A percentile compares a stretch with the other conserved stretches of the same genome.
These are phyloP conservation scores for Antheraea mylitta DNA, from an alignment of 1,140 invertebrate species.

Conservation along the genomic window DNA sequence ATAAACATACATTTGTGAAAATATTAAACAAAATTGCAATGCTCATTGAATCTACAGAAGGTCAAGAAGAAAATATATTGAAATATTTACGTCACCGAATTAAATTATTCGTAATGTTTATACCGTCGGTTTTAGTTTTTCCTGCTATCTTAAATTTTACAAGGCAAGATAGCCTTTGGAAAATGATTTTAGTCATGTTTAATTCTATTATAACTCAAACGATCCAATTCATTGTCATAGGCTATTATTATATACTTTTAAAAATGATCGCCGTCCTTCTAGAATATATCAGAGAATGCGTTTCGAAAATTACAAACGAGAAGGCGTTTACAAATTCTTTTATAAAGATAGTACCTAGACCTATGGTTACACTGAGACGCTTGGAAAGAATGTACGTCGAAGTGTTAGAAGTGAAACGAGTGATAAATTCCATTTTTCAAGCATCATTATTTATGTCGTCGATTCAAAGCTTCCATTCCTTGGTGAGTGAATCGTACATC, in stretches of 20 bases:
- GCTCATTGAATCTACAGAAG: slow-evolving; percentile 29
- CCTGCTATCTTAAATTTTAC: slow-evolving; percentile 45
- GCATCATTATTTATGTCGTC: slow-evolving; percentile 45
- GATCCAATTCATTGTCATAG: slow-evolving; percentile 43
- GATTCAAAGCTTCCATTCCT: slow-evolving; percentile 55
- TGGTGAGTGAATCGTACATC: slow-evolving; percentile 54
- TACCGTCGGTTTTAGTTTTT: slow-evolving; percentile 27
- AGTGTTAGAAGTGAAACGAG: slow-evolving; percentile 46
- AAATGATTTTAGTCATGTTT: slow-evolving; percentile 45
- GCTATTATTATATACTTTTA: slow-evolving; percentile 45
- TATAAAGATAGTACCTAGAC: slow-evolving; percentile 29
- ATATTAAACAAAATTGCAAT: slow-evolving; percentile 42
- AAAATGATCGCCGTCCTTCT: slow-evolving; percentile 42
- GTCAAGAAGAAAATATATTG: slow-evolving; percentile 30
- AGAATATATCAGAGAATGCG: slow-evolving; percentile 37
- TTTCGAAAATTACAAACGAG: slow-evolving; percentile 25
- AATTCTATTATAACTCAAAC: slow-evolving; percentile 52
- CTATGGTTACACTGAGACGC: slow-evolving; percentile 33
- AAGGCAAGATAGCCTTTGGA: slow-evolving; percentile 39
- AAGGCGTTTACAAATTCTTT: slow-evolving; percentile 23
- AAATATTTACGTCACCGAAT: slow-evolving; percentile 31
- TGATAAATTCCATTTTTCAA: slow-evolving; percentile 50
- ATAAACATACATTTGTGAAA: slow-evolving; percentile 43
- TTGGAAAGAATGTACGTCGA: slow-evolving; percentile 48
- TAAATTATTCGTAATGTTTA: slow-evolving; percentile 22